A percentile compares a stretch with the other conserved stretches of the same genome.
Conservation (phyloP, 1,140 invertebrate genomes). For the Ladona fulva region DNA sequence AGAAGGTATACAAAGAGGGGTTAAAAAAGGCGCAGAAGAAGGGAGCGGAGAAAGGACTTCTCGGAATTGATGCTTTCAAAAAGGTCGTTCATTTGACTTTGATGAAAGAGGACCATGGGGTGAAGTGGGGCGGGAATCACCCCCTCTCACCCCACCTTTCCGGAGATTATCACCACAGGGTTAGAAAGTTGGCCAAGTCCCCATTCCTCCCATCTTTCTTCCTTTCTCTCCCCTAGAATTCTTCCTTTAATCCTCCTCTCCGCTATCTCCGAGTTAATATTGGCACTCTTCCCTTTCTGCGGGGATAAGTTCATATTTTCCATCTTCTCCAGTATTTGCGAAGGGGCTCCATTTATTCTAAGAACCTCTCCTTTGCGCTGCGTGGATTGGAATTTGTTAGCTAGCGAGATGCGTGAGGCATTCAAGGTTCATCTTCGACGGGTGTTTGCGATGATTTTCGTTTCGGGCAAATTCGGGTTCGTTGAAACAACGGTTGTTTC, state of each 20-base stretch:
- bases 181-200: not conserved
- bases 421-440: too few relatives aligned
- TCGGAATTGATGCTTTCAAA: slow-evolving; percentile 5
- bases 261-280: not conserved
- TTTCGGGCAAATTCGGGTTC: too few relatives aligned
- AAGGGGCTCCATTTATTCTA: too few relatives aligned
- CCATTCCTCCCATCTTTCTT: not conserved
- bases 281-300: too few relatives aligned
- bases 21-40: not conserved
- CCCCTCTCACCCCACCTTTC: not conserved
- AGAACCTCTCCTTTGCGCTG: too few relatives aligned
- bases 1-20: not conserved
- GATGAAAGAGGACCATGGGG: not conserved
- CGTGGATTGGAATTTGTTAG: too few relatives aligned
- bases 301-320: too few relatives aligned
- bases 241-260: not conserved
- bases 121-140: not conserved
- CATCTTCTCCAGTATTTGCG: too few relatives aligned
- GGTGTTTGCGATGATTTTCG: too few relatives aligned
- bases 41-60: not conserved
- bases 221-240: not conserved
- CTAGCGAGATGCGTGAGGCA: too few relatives aligned
- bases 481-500: too few relatives aligned
- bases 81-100: slow-evolving; percentile 6
- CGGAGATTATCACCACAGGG: not conserved